Base-by-base conservation (phyloP, 1,140 invertebrate genomes). In the Pectinophora gossypiella region DNA sequence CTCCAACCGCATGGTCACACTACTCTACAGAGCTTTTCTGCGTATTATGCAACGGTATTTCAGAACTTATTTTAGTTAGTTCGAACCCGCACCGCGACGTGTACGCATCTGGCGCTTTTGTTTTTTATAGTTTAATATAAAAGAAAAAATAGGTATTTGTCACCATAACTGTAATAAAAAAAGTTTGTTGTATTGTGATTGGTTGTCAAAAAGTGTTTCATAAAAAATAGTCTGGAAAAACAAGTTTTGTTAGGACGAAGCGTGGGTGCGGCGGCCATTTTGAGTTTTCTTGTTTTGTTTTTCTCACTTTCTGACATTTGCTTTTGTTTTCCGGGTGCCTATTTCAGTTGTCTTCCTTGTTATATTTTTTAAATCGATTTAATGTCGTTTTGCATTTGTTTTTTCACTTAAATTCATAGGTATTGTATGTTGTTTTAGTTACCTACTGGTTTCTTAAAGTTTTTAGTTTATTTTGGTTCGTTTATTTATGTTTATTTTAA, bases 41-140 rank as follows among this genome's bases (percentile, higher is more conserved):
- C 68, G 77, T 65, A 80, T 85, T 85, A 80, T 78, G 82, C 74
- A 85, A 85, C 58, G 55, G 52, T 54, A 65, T 63, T 68, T 62
- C 55, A 65, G 60, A 61, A 70, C 61, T 75, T 77, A 77, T 79
- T 80, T 76, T 69, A 73, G 77, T 81, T 72, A 72, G 79, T 79
- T 54, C 61, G 77, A 74, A 71, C 56, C 48, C 54, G 54, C 46
- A 38, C 15, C 57, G 53, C 44, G 47, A 10, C 52, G 51, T 15
- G 42, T 45, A 54, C 61, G 51, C 56, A 49, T 22, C 56, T 47
- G n/a, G n/a, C n/a, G n/a, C n/a, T n/a, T n/a, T n/a, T n/a, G n/a
- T n/a, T n/a, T n/a, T n/a, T n/a, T n/a, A n/a, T n/a, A n/a, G n/a
- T n/a, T n/a, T n/a, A n/a, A n/a, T n/a, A n/a, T n/a, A n/a, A n/a